Evolutionary conservation across 2,113 vertebrate genomes (phyloP), one percentile per base, ranked within the genome.

Genomic region (Dipodomys merriami): DNA sequence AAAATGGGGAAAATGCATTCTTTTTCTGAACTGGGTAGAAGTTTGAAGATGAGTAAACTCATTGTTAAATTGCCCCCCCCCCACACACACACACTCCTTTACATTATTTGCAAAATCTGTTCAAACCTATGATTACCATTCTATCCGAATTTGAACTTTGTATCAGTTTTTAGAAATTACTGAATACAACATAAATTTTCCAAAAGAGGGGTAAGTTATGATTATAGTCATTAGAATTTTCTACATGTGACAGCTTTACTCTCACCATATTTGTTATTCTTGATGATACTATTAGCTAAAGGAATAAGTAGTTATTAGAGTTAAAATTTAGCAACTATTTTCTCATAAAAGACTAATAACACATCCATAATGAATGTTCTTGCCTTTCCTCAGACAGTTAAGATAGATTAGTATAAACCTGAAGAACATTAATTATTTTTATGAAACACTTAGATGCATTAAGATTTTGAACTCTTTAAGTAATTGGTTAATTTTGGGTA

Each of bases 401-500:
- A 79, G n/a, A 85, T 71, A 12, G 33, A 69, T 95, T 90, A 82
- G 86, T 67, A 62, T 72, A 79, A 60, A 79, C 74, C 76, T 83
- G 35, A 92, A 83, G 76, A 95, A 76, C 46, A 64, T 64, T 81
- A 81, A 92, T 94, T 93, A 88, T 88, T 92, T 95, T 39, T 60
- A 83, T 93, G 71, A 97, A 83, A 90, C 33, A 93, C 83, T 95
- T 93, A 81, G 44, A 91, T 90, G 81, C 53, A 76, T 83, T 77
- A 93, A 88, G 67, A 91, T 86, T 91, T 91, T 94, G 19, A 96
- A 89, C 57, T 91, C 94, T 85, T 91, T 15, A 94, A 79, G 57
- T 91, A 96, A 93, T 91, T 83, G 68, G 90, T 93, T 89, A 92
- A 94, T 90, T 95, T 95, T 96, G 86, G 30, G 68, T 90, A 93